Evolutionary conservation across 30 jellyfish, hydroid and myxozoan genomes (phyloP).

Genomic region (Hydractinia symbiolongicarpus): DNA sequence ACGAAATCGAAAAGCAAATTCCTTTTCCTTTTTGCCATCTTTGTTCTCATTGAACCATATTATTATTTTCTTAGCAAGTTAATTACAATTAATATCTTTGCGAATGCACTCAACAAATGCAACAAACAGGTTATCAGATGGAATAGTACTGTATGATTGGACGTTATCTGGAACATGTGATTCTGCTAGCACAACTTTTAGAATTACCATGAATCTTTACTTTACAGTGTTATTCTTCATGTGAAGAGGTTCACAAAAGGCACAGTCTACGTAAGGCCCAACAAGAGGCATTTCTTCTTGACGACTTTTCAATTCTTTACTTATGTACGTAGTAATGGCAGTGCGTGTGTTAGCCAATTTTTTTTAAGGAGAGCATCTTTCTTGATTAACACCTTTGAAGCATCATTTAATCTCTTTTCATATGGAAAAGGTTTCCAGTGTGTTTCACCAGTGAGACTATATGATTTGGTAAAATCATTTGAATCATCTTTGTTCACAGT

Average conservation of each 20-base stretch:
- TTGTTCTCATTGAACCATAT: not conserved
- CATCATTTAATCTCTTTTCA: not conserved
- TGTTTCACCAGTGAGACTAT: not conserved
- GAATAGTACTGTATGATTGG: not conserved
- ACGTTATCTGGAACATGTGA: no score
- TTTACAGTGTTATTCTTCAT: no score
- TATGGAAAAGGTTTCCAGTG: not conserved
- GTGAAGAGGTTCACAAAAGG: not conserved
- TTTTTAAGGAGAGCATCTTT: not conserved
- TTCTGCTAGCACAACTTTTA: no score
- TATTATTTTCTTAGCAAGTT: not conserved
- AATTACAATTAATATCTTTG: not conserved
- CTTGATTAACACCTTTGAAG: not conserved
- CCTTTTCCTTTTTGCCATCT: no score
- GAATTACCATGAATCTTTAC: no score
- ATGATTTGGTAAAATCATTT: not conserved
- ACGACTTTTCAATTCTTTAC: not conserved
- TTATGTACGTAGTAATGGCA: not conserved
- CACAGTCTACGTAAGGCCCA: not conserved
- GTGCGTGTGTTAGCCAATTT: not conserved
- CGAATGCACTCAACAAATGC: not conserved
- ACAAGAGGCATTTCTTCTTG: not conserved
- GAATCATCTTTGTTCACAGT: not conserved
- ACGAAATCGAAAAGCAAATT: no score
- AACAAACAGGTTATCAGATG: not conserved